phyloP scores from a whole-genome alignment of 2,113 vertebrate genomes.

The Carassius carassius region DNA sequence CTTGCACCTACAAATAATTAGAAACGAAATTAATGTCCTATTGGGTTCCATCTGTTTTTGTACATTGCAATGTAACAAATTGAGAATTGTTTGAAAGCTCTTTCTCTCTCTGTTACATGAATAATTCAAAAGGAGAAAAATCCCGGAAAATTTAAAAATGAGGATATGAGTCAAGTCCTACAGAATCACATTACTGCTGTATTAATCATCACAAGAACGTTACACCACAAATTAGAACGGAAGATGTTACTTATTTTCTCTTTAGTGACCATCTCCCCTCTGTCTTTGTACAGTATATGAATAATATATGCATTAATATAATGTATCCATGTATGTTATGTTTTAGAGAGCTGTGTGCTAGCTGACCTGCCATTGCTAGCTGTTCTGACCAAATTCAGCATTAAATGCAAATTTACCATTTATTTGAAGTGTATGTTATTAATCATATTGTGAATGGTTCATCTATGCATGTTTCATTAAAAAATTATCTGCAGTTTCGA shows the following conservation, averaged over 20 bases:
- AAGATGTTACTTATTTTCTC: conserved; percentile 2
- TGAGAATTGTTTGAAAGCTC: not conserved
- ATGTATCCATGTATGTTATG: not conserved
- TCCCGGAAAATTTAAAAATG: conserved; percentile 7
- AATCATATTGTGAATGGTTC: not conserved
- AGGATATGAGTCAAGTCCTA: conserved; percentile 9
- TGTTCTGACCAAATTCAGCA: not conserved
- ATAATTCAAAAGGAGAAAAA: not conserved
- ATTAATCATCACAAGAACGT: conserved; percentile 29
- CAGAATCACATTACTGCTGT: conserved; percentile 17
- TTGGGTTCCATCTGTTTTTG: not conserved
- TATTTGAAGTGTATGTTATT: not conserved
- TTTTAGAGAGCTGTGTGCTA: not conserved
- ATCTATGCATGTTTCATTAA: not conserved
- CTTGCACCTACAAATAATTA: not conserved
- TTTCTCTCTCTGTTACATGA: not conserved
- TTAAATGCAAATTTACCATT: not conserved
- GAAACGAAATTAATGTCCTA: not conserved
- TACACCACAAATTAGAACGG: not conserved
- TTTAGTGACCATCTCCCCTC: not conserved
- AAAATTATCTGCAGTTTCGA: not conserved
- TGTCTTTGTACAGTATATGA: not conserved
- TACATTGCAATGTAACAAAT: not conserved
- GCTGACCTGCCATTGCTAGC: not conserved
- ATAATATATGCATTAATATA: not conserved